phyloP scores from a whole-genome alignment of 2,888 invertebrate genomes.

The Psococerastis gibbosa region DNA sequence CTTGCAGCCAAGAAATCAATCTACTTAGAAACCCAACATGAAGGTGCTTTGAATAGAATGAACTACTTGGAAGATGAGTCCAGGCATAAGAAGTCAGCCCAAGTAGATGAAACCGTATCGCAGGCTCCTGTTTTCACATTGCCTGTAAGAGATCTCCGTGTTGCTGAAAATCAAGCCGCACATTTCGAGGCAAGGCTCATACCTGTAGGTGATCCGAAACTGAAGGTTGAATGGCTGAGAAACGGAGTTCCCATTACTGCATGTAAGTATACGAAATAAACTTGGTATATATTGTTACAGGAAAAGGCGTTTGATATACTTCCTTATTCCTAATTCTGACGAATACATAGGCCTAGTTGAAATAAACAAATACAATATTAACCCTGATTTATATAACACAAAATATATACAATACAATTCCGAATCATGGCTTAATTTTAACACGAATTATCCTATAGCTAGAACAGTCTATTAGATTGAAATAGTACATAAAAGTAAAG shows the following conservation, averaged over 20 bases:
- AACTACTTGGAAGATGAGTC: constrained; percentile 65
- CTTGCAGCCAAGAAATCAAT: constrained; percentile 50
- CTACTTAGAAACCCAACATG: constrained; percentile 72
- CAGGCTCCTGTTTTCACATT: constrained; percentile 86
- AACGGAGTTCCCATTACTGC: constrained; percentile 83
- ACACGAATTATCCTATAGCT: too few species aligned
- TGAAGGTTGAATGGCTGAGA: constrained; percentile 85
- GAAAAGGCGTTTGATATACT: too few species aligned
- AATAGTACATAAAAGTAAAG: too few species aligned
- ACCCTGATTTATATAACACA: too few species aligned
- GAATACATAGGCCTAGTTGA: background rate
- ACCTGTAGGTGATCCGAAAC: constrained; percentile 80
- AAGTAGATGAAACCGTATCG: constrained; percentile 57
- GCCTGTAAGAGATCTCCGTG: constrained; percentile 69
- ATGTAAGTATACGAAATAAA: constrained; percentile 37
- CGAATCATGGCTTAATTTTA: too few species aligned
- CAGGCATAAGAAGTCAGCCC: constrained; percentile 49
- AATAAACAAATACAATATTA: too few species aligned
- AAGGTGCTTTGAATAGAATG: constrained; percentile 61
- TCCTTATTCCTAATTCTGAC: too few species aligned
- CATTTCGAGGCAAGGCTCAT: constrained; percentile 88
- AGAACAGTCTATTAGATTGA: too few species aligned
- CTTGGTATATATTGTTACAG: constrained; percentile 15
- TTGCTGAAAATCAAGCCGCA: constrained; percentile 79
- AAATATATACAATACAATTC: too few species aligned